Base-by-base conservation (phyloP, 2,888 invertebrate species). In the Gibbula magus region DNA sequence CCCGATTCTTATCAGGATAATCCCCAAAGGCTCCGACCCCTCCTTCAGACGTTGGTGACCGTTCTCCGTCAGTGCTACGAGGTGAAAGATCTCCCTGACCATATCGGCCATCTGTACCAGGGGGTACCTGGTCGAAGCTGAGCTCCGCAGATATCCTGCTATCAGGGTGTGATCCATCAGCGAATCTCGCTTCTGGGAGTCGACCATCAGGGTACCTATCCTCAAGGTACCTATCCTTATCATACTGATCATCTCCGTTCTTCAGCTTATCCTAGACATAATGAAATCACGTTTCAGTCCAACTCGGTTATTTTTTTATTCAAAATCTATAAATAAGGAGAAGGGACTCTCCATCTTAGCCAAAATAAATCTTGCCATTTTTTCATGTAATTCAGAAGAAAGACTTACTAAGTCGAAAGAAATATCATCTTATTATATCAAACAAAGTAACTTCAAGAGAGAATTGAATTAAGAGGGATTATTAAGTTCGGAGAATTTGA, bases 221-320 rank as follows among this genome's bases (percentile, higher is more conserved):
- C 51, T 51, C 75, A 2, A 8, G 22, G 20, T 75, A 51, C 75
- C 53, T 39, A 10, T 75, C 75, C 16, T 20, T 32, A n/a, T 70
- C 70, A 35, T n/a, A 39, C 35, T 70, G 39, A 74, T 29, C 20
- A 29, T 75, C 77, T 18, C 79, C 78, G 75, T 78, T 78, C 53
- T 79, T 81, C 13, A 29, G 70, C 39, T 35, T 70, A 70, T 70
- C 70, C 70, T 70, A 35, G 35, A 70, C 35, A 70, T 32, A 70
- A 70, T 70, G 29, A 70, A 70, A 70, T 39, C 13, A 70, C 1
- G 45, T 45, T 45, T 45, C 45, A 45, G 13, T 45, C 45, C 10
- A 7, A 7, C 20, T 20, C 1, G 7, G 7, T 22, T 20, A 8
- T 54, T 54, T 10, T 54, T 18, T 54, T 3, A 54, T 54, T 4